These are phyloP conservation scores for Leptopilina boulardi DNA, from an alignment of 1,140 invertebrate genomes.

Conservation along the genomic window DNA sequence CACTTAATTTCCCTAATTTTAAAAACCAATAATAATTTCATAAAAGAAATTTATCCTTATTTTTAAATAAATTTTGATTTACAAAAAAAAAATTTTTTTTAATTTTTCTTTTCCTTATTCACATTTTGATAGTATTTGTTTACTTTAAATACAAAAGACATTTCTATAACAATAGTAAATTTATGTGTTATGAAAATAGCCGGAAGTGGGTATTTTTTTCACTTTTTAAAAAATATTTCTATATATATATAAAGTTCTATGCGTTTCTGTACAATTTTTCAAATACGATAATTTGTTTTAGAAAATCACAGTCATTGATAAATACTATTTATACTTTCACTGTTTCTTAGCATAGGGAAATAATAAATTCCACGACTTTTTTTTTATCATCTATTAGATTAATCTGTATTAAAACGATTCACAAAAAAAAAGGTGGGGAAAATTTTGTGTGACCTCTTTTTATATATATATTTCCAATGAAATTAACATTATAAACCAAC, in stretches of 20 bases:
- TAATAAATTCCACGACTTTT: slow-evolving; percentile 1
- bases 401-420: not conserved
- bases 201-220: not conserved
- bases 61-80: too few species aligned
- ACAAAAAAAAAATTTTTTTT: too few species aligned
- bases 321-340: slow-evolving; percentile 6
- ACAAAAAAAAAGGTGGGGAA: not conserved
- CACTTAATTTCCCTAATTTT: too few species aligned
- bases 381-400: not conserved
- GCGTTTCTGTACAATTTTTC: not conserved
- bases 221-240: not conserved
- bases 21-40: too few species aligned
- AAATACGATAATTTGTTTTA: not conserved
- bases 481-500: not conserved
- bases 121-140: too few species aligned
- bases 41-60: too few species aligned
- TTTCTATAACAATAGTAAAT: too few species aligned
- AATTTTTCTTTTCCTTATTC: too few species aligned
- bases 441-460: not conserved
- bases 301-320: not conserved
- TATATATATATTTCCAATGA: not conserved
- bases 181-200: too few species aligned
- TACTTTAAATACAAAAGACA: too few species aligned
- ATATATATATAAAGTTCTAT: not conserved
- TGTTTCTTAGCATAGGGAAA: not conserved